Evolutionary conservation across 2,113 vertebrate genomes (phyloP).

Genomic region (Caretta caretta): DNA sequence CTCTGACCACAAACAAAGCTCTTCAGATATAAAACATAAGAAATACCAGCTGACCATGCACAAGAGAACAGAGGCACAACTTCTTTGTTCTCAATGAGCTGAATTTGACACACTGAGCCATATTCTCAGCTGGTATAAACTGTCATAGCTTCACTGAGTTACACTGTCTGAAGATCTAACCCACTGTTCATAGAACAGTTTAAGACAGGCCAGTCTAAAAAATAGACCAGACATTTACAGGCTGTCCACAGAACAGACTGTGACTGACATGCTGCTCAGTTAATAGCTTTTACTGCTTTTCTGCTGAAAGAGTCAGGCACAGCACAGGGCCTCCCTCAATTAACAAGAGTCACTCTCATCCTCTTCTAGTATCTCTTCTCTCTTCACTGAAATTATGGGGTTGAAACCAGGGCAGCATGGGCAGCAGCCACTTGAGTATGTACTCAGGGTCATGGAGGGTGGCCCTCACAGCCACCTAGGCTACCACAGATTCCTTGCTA

Average conservation of each 20-base stretch:
- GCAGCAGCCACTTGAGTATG: neutral
- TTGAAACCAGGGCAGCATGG: neutral
- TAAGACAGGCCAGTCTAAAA: neutral
- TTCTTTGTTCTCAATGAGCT: neutral
- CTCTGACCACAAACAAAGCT: neutral
- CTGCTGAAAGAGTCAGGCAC: neutral
- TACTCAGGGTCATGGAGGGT: neutral
- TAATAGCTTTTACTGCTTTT: neutral
- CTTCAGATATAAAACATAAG: neutral
- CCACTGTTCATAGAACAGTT: neutral
- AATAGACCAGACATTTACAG: neutral
- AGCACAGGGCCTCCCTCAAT: neutral
- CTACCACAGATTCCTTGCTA: neutral
- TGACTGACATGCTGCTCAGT: neutral
- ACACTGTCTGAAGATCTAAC: neutral
- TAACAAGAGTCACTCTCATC: neutral
- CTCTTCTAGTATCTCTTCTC: too few relatives aligned
- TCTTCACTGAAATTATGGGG: neutral
- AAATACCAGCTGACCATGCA: neutral
- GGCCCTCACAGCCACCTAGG: neutral
- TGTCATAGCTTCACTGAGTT: neutral
- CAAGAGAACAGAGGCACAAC: neutral
- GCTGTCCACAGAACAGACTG: neutral
- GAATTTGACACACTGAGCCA: fast-evolving
- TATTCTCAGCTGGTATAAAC: neutral